phyloP scores from a whole-genome alignment of 2,888 invertebrate genomes.

The Vesta saturnalis region DNA sequence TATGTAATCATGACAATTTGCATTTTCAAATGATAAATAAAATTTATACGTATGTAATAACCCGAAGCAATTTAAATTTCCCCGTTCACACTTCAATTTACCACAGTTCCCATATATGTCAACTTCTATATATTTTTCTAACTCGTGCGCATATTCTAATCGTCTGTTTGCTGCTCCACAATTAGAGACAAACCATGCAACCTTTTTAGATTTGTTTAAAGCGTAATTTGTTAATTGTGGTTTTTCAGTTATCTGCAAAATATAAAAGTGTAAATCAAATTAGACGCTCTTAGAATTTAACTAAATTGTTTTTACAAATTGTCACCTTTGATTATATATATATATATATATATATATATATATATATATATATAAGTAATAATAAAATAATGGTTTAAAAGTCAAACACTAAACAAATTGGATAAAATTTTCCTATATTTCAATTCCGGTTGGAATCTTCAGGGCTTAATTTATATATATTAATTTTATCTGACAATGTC shows the following conservation, averaged over 20 bases:
- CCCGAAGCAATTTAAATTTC: constrained; percentile 86
- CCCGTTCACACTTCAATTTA: constrained; percentile 83
- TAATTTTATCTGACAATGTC: no score
- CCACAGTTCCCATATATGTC: constrained; percentile 95
- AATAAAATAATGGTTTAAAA: no score
- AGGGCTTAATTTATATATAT: no score
- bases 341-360: no score
- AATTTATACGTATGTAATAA: constrained; percentile 96
- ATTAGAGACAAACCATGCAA: constrained; percentile 99
- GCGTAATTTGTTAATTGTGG: constrained; percentile 76
- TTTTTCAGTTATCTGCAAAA: constrained; percentile 54
- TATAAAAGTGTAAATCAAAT: no score
- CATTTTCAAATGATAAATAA: constrained; percentile 97
- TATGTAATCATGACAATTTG: constrained; percentile 95
- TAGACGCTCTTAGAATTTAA: no score
- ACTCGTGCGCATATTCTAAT: constrained; percentile 84
- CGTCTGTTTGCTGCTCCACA: constrained; percentile 93
- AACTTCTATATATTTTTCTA: constrained; percentile 82
- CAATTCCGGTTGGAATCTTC: no score
- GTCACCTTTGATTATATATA: no score
- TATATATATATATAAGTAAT: no score
- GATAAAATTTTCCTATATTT: no score
- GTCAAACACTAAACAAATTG: no score
- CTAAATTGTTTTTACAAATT: no score
- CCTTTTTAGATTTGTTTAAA: constrained; percentile 92